These are phyloP conservation scores for Psylliodes chrysocephalus DNA, from an alignment of 2,888 invertebrate species.

Conservation along the genomic window DNA sequence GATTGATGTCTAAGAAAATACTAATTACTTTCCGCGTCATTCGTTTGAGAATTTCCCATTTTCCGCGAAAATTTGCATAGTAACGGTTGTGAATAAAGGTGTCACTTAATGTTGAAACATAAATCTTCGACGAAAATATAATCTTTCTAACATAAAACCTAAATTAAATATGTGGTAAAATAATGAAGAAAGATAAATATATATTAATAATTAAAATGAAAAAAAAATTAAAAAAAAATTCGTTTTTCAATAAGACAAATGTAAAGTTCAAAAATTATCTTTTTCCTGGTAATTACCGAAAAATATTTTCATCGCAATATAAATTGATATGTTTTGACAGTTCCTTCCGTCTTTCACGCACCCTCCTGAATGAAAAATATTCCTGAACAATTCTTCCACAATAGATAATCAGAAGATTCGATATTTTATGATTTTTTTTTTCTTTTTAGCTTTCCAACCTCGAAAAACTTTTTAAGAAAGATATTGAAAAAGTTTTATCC, in stretches of 20 bases:
- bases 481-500: conserved; percentile 11
- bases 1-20: background rate
- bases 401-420: conserved; percentile 5
- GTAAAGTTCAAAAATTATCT: no score
- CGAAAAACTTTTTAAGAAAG: background rate
- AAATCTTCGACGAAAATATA: background rate
- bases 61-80: background rate
- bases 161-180: no score
- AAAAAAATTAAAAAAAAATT: no score
- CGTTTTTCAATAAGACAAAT: no score
- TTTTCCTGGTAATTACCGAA: no score
- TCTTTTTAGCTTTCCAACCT: background rate
- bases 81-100: background rate
- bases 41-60: background rate
- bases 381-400: conserved; percentile 1
- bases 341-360: background rate
- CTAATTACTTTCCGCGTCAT: conserved; percentile 3
- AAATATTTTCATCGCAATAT: background rate
- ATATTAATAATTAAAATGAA: no score
- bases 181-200: no score
- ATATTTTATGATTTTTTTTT: no score
- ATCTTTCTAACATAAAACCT: no score
- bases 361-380: conserved; percentile 4
- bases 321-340: background rate
- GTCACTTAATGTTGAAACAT: background rate